A percentile compares a stretch with the other conserved stretches of the same genome.
Evolutionary conservation across 2,113 vertebrate species (phyloP).

Genomic region (Chloroceryle aenea): DNA sequence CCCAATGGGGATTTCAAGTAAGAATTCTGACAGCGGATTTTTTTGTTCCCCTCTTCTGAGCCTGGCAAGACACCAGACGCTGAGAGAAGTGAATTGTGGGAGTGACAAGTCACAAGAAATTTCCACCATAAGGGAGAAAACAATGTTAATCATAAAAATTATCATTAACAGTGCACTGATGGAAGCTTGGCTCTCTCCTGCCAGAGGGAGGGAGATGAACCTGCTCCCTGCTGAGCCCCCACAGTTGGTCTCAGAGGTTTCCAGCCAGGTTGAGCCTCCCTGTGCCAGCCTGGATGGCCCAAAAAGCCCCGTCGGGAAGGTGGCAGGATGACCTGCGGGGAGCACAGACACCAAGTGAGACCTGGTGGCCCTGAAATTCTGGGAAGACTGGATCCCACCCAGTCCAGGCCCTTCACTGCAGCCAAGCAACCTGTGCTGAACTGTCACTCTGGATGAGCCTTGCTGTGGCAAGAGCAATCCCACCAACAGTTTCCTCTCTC

Average conservation of each 20-base stretch:
- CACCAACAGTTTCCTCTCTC: not conserved
- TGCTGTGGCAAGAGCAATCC: rapidly evolving
- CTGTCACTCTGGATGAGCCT: not conserved
- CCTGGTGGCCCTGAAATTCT: rapidly evolving
- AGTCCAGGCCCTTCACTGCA: not conserved
- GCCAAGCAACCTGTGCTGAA: not conserved
- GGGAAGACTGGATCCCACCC: not conserved
- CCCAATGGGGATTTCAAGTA: slow-evolving; percentile 47
- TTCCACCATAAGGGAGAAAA: slow-evolving; percentile 49
- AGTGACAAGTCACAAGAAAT: slow-evolving; percentile 63
- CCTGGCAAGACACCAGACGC: slow-evolving; percentile 54
- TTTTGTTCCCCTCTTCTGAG: slow-evolving; percentile 14
- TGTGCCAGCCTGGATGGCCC: not conserved
- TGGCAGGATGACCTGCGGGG: rapidly evolving
- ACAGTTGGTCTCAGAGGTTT: rapidly evolving
- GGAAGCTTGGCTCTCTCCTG: not conserved
- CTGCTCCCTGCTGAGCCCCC: not conserved
- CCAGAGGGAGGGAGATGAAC: not conserved
- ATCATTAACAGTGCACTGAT: not conserved
- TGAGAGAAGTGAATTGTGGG: slow-evolving; percentile 55
- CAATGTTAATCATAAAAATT: slow-evolving; percentile 38
- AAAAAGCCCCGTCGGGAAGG: not conserved
- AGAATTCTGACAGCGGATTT: slow-evolving; percentile 36
- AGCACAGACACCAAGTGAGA: not conserved
- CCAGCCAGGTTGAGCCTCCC: not conserved